Percentiles rank a stretch among this genome's conserved stretches.
Conservation (phyloP, 2,888 invertebrate genomes). For the Drosophila testacea region DNA sequence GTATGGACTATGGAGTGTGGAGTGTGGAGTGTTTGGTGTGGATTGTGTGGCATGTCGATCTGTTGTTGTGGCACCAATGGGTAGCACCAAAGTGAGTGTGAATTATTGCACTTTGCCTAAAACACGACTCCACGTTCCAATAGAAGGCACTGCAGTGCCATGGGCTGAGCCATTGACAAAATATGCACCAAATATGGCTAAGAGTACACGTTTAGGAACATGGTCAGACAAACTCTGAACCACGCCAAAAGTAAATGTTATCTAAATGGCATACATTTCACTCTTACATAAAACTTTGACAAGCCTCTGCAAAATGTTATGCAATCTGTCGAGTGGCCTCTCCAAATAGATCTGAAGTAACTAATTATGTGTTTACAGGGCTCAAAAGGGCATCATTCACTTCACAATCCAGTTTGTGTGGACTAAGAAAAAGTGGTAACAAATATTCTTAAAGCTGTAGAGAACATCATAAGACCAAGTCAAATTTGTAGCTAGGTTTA, state of each 20-base stretch:
- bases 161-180: constrained; percentile 55
- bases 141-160: constrained; percentile 18
- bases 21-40: constrained; percentile 8
- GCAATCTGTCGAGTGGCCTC: constrained; percentile 42
- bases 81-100: constrained; percentile 75
- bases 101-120: constrained; percentile 78
- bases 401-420: neutral
- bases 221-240: constrained; percentile 40
- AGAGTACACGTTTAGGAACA: constrained; percentile 39
- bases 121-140: constrained; percentile 64
- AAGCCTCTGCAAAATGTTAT: constrained; percentile 46
- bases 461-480: too few relatives aligned
- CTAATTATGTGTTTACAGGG: constrained; percentile 12
- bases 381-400: constrained; percentile 11
- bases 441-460: too few relatives aligned
- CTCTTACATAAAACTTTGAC: constrained; percentile 62
- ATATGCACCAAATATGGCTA: constrained; percentile 56
- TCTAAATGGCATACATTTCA: constrained; percentile 76
- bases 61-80: constrained; percentile 56
- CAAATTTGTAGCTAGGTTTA: too few relatives aligned
- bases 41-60: constrained; percentile 56
- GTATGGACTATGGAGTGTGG: constrained; percentile 1
- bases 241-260: constrained; percentile 59
- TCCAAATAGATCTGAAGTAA: constrained; percentile 17
- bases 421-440: neutral